A percentile compares a stretch with the other conserved stretches of the same genome.
These are phyloP conservation scores for Tuberolachnus salignus DNA, from an alignment of 2,888 invertebrate genomes.

Conservation along the genomic window DNA sequence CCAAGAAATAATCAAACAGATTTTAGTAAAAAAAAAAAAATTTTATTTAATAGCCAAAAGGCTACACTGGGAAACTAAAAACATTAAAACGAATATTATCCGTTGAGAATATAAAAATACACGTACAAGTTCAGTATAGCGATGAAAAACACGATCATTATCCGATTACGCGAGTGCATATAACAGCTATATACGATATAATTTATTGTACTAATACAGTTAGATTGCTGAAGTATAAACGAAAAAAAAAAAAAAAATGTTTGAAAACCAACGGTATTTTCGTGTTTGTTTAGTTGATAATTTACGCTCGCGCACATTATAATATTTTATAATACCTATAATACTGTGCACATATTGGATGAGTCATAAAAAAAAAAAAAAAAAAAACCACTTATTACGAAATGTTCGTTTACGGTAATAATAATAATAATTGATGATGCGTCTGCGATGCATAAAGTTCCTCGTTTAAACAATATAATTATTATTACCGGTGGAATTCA, in stretches of 20 bases:
- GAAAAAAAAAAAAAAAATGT: background rate
- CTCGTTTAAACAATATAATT: slow-evolving; percentile 15
- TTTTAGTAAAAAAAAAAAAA: too few relatives aligned
- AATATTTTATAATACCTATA: background rate
- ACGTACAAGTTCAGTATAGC: too few relatives aligned
- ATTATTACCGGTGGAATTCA: slow-evolving; percentile 8
- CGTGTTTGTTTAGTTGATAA: slow-evolving; percentile 5
- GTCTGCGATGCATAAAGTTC: background rate
- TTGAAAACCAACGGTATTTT: slow-evolving; percentile 7
- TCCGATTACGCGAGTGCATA: too few relatives aligned
- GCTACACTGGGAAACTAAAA: too few relatives aligned
- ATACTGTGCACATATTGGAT: background rate
- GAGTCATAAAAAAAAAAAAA: slow-evolving; percentile 19
- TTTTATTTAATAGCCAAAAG: too few relatives aligned
- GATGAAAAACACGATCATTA: too few relatives aligned
- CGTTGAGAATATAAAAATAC: too few relatives aligned
- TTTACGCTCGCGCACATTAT: background rate
- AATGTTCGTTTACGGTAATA: background rate
- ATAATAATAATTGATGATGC: slow-evolving; percentile 16
- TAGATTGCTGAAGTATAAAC: background rate
- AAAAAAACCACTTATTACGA: background rate
- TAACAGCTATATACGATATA: background rate
- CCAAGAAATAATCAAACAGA: too few relatives aligned
- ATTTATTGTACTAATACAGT: background rate
- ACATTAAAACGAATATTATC: too few relatives aligned